These are phyloP conservation scores for Hypomecis atomaria DNA, from an alignment of 2,888 invertebrate species.

Conservation along the genomic window DNA sequence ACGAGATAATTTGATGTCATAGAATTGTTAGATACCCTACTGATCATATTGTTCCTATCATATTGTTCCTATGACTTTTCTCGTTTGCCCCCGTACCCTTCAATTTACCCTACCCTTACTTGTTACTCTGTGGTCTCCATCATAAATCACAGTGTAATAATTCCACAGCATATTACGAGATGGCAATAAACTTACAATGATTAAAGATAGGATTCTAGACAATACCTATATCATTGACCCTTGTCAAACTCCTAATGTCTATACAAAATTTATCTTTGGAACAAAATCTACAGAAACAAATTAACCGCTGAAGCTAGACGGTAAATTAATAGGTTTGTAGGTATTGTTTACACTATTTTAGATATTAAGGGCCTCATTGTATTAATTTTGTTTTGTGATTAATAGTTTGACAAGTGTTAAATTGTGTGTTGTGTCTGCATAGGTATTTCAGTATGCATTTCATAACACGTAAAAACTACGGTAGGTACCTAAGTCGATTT, in stretches of 20 bases:
- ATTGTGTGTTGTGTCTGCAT: too few relatives aligned
- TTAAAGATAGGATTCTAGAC: conserved; percentile 22
- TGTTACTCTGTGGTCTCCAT: conserved; percentile 2
- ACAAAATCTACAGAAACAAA: conserved; percentile 17
- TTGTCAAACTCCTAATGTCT: conserved; percentile 33
- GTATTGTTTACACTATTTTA: too few relatives aligned
- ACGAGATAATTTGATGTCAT: too few relatives aligned
- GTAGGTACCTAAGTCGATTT: too few relatives aligned
- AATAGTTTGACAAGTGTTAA: too few relatives aligned
- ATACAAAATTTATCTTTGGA: conserved; percentile 29
- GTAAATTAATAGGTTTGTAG: background rate
- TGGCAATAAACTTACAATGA: conserved; percentile 12
- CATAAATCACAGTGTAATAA: conserved; percentile 11
- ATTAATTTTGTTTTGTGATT: too few relatives aligned
- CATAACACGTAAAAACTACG: too few relatives aligned
- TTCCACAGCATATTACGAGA: conserved; percentile 14
- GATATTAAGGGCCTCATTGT: too few relatives aligned
- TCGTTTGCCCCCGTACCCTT: background rate
- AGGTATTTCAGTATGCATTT: too few relatives aligned
- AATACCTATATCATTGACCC: conserved; percentile 35
- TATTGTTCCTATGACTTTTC: too few relatives aligned
- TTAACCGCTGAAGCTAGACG: background rate
- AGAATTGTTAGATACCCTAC: too few relatives aligned
- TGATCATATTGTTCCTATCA: too few relatives aligned
- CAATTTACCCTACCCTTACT: background rate